These are phyloP conservation scores for Poeciliopsis paucimaculata DNA, from an alignment of 2,797 vertebrate species.

Conservation along the genomic window DNA sequence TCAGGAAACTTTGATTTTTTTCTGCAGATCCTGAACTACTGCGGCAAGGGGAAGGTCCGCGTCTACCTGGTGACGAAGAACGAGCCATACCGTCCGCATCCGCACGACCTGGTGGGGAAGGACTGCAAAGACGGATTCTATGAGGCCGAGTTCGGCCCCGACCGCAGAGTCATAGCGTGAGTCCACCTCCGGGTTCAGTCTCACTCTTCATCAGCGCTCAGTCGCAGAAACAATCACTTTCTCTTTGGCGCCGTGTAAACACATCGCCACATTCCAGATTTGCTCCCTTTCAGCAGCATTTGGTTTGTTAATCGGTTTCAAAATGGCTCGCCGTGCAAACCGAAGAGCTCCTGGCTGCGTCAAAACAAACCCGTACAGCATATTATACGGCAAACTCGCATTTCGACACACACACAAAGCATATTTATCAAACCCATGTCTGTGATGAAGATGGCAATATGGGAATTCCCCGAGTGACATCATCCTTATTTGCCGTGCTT, in stretches of 20 bases:
- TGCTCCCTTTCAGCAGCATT: conserved; percentile 45
- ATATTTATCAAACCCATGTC: conserved; percentile 59
- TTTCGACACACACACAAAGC: conserved; percentile 17
- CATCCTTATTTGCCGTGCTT: conserved; percentile 65
- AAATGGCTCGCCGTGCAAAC: conserved; percentile 14
- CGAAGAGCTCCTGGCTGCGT: conserved; percentile 30
- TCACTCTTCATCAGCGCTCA: conserved; percentile 14
- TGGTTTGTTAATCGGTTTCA: conserved; percentile 40
- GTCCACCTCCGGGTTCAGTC: conserved; percentile 66
- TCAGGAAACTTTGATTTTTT: neutral
- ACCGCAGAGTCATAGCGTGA: conserved; percentile 94
- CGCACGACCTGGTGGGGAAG: conserved; percentile 96
- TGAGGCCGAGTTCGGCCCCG: conserved; percentile 94
- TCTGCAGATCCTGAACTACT: conserved; percentile 89
- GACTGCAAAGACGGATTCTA: conserved; percentile 98
- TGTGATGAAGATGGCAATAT: conserved; percentile 60
- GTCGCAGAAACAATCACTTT: conserved; percentile 15
- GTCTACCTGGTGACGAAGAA: conserved; percentile 95
- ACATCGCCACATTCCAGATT: conserved; percentile 6
- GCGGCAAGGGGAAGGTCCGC: conserved; percentile 90
- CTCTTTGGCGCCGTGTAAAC: neutral
- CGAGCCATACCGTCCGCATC: conserved; percentile 94
- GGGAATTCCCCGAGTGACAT: conserved; percentile 80
- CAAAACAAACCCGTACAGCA: conserved; percentile 16
- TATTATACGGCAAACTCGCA: conserved; percentile 20